Percentiles rank a stretch among this genome's conserved stretches.
Evolutionary conservation across 1,140 invertebrate genomes (phyloP).

Genomic region (Drosophila watanabei): DNA sequence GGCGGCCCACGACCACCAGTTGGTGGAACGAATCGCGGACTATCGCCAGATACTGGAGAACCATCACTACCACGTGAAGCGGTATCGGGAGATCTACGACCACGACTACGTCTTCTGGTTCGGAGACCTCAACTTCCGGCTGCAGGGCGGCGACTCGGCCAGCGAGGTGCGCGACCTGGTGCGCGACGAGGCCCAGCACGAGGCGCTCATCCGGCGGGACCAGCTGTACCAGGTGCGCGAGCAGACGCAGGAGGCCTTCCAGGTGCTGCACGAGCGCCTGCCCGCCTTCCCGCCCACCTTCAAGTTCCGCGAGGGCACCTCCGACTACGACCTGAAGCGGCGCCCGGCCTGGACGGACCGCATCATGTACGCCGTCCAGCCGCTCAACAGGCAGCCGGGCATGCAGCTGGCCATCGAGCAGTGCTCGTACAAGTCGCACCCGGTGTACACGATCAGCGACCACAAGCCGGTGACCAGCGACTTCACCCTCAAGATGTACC

Average conservation of each 20-base stretch:
- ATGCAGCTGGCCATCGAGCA: constrained; percentile 89
- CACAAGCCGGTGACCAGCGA: constrained; percentile 98
- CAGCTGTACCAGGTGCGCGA: constrained; percentile 90
- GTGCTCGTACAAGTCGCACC: constrained; percentile 94
- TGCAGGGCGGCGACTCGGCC: constrained; percentile 89
- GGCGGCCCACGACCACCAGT: constrained; percentile 93
- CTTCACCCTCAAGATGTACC: constrained; percentile 87
- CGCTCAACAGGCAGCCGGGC: constrained; percentile 70
- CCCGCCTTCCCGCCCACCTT: constrained; percentile 96
- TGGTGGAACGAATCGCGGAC: constrained; percentile 93
- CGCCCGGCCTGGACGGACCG: constrained; percentile 99
- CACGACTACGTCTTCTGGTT: constrained; percentile 99
- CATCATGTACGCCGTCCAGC: constrained; percentile 94
- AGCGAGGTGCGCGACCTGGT: constrained; percentile 89
- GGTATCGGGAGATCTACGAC: constrained; percentile 93
- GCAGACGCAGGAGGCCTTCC: constrained; percentile 91
- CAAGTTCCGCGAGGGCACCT: constrained; percentile 91
- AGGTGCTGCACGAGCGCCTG: constrained; percentile 90
- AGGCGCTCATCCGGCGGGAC: constrained; percentile 90
- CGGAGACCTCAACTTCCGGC: constrained; percentile 97
- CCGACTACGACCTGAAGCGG: constrained; percentile 93
- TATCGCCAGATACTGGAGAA: constrained; percentile 93
- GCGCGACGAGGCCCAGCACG: constrained; percentile 89
- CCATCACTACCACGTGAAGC: constrained; percentile 90
- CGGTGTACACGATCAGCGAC: constrained; percentile 95